These are phyloP conservation scores for Megamerina dolium DNA, from an alignment of 2,888 invertebrate genomes.

Conservation along the genomic window DNA sequence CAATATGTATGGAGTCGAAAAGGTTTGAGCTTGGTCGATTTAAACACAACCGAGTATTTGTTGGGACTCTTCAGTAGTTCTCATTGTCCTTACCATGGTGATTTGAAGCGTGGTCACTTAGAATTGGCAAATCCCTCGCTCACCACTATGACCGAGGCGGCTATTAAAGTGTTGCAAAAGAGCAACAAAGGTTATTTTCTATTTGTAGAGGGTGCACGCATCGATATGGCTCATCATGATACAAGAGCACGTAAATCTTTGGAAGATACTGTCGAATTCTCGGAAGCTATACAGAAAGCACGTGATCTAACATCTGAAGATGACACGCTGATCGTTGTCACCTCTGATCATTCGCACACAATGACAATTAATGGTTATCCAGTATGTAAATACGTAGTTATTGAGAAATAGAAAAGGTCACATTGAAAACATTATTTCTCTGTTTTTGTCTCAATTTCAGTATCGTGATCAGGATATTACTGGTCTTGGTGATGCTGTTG, in stretches of 20 bases:
- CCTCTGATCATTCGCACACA: slow-evolving; percentile 76
- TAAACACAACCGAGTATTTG: slow-evolving; percentile 53
- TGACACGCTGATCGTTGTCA: slow-evolving; percentile 79
- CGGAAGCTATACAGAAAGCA: slow-evolving; percentile 63
- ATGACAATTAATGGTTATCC: slow-evolving; percentile 74
- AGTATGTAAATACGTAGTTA: slow-evolving; percentile 42
- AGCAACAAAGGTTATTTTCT: slow-evolving; percentile 65
- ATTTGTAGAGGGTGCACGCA: slow-evolving; percentile 61
- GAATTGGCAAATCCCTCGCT: slow-evolving; percentile 57
- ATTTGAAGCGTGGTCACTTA: slow-evolving; percentile 49
- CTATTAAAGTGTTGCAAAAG: slow-evolving; percentile 59
- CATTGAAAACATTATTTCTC: too few relatives aligned
- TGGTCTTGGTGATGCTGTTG: slow-evolving; percentile 50
- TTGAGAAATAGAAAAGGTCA: not conserved
- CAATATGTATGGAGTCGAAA: slow-evolving; percentile 45
- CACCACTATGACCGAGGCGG: slow-evolving; percentile 63
- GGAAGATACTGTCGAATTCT: slow-evolving; percentile 74
- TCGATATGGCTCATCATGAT: slow-evolving; percentile 57
- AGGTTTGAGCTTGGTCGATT: slow-evolving; percentile 43
- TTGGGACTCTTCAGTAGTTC: slow-evolving; percentile 55
- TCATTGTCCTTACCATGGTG: slow-evolving; percentile 59
- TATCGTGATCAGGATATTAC: slow-evolving; percentile 56
- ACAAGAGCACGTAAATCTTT: slow-evolving; percentile 64
- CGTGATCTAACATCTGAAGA: slow-evolving; percentile 56
- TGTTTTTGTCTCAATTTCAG: slow-evolving; percentile 16